Evolutionary conservation across 2,888 invertebrate species (phyloP).

Genomic region (Xestia xanthographa): DNA sequence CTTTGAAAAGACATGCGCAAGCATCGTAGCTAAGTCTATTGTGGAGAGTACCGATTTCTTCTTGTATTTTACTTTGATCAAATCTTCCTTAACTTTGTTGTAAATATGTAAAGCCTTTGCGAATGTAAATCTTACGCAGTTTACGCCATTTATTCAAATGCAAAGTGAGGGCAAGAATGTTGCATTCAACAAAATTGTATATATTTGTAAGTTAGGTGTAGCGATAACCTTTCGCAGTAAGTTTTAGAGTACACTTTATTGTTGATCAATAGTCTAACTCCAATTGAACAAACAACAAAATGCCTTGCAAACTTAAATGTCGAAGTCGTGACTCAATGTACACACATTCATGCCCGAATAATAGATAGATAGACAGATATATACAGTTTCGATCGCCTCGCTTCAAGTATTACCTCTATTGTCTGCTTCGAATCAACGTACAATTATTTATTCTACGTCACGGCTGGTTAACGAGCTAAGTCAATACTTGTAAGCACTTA

Average conservation of each 20-base stretch:
- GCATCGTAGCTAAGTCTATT: conserved; percentile 2
- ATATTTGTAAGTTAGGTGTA: neutral
- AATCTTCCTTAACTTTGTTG: conserved; percentile 41
- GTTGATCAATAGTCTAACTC: neutral
- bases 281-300: neutral
- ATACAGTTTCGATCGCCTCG: conserved; percentile 61
- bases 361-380: conserved; percentile 16
- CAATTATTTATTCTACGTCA: conserved; percentile 59
- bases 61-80: conserved; percentile 16
- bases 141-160: conserved; percentile 23
- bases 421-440: conserved; percentile 58
- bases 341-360: conserved; percentile 47
- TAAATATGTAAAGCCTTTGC: conserved; percentile 17
- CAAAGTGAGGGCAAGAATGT: conserved; percentile 19
- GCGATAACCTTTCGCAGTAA: conserved; percentile 32
- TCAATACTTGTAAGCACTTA: conserved; percentile 46
- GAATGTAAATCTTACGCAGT: conserved; percentile 21
- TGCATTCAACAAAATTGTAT: conserved; percentile 53
- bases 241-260: conserved; percentile 10
- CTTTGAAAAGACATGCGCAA: conserved; percentile 11
- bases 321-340: conserved; percentile 73
- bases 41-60: conserved; percentile 14
- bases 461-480: conserved; percentile 44
- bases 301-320: conserved; percentile 60
- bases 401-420: conserved; percentile 56